Percentiles rank a stretch among this genome's conserved stretches.
Conservation (phyloP, 2,113 vertebrate genomes). For the Accipiter virgatus region DNA sequence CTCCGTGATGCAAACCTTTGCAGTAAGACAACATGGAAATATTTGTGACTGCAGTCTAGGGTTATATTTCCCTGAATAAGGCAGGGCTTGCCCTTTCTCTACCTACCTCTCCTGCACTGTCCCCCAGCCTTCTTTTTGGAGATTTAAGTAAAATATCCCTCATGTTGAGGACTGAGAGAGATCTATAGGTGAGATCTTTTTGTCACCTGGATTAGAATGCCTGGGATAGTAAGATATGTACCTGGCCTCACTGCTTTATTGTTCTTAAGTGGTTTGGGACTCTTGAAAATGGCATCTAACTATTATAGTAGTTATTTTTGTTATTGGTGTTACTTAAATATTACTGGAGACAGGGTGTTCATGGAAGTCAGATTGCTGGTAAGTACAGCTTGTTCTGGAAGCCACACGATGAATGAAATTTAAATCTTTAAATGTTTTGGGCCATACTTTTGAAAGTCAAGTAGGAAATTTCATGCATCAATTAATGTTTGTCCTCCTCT, state of each 20-base stretch:
- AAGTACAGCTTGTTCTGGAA: neutral
- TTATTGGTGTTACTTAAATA: neutral
- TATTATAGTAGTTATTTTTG: neutral
- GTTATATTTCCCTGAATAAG: neutral
- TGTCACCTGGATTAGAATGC: neutral
- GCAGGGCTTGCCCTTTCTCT: neutral
- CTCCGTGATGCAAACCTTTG: neutral
- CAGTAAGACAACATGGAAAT: neutral
- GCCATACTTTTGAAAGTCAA: neutral
- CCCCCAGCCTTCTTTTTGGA: neutral
- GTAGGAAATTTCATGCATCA: neutral
- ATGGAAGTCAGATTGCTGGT: neutral
- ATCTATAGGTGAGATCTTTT: neutral
- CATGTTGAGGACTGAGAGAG: neutral
- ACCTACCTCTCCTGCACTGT: neutral
- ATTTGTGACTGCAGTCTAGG: neutral
- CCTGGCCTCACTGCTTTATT: neutral
- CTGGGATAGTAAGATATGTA: neutral
- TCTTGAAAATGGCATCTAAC: neutral
- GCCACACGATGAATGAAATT: neutral
- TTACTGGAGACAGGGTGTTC: neutral
- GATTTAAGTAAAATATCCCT: neutral
- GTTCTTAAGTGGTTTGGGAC: neutral
- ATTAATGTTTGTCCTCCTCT: slow-evolving; percentile 9
- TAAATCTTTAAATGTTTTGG: neutral